A percentile compares a stretch with the other conserved stretches of the same genome.
Conservation (phyloP, 2,888 invertebrate species). For the Atethmia centrago region DNA sequence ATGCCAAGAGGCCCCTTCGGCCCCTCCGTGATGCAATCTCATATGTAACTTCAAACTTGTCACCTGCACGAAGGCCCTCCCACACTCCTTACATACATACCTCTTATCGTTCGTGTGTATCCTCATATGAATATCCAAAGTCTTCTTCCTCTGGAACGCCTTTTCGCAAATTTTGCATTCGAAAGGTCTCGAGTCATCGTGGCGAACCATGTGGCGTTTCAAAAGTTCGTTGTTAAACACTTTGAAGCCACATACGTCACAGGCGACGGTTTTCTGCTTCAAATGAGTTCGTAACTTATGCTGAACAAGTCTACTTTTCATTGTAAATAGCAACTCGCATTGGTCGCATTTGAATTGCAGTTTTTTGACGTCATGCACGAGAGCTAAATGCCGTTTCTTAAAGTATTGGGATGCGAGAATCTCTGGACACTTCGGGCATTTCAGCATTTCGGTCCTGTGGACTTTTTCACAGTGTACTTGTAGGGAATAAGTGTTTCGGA, state of each 20-base stretch:
- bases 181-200: conserved; percentile 89
- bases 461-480: conserved; percentile 65
- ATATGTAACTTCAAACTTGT: conserved; percentile 90
- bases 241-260: conserved; percentile 83
- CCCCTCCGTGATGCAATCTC: conserved; percentile 85
- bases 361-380: conserved; percentile 80
- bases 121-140: conserved; percentile 88
- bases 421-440: conserved; percentile 82
- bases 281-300: conserved; percentile 82
- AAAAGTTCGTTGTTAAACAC: conserved; percentile 85
- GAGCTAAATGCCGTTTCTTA: conserved; percentile 79
- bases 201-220: conserved; percentile 89
- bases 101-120: conserved; percentile 90
- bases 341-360: conserved; percentile 80
- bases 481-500: conserved; percentile 68
- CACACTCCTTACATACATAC: conserved; percentile 86
- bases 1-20: conserved; percentile 58
- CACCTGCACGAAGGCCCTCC: conserved; percentile 90
- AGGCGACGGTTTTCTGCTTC: conserved; percentile 78
- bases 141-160: conserved; percentile 90
- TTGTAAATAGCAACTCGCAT: conserved; percentile 77
- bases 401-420: conserved; percentile 76
- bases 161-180: conserved; percentile 90
- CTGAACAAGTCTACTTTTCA: conserved; percentile 74
- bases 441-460: conserved; percentile 62